Evolutionary conservation across 2,113 vertebrate genomes (phyloP).

Genomic region (Edolisoma coerulescens): DNA sequence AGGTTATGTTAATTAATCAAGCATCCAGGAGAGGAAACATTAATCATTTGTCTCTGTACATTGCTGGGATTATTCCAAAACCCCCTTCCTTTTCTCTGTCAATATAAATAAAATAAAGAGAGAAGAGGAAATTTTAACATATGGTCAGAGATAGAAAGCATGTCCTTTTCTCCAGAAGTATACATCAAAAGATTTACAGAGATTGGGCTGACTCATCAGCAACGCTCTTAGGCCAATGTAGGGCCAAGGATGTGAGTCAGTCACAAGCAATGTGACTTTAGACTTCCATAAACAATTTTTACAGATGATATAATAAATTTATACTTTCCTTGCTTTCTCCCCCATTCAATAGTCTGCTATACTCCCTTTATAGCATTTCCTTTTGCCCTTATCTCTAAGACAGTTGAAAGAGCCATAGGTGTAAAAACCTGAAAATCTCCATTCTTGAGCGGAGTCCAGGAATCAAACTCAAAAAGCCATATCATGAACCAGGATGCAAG

Average conservation of each 20-base stretch:
- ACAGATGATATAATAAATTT: background rate
- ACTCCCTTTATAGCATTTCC: background rate
- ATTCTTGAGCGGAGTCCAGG: background rate
- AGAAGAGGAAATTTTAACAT: background rate
- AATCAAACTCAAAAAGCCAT: background rate
- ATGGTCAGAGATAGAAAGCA: background rate
- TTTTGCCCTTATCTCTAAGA: background rate
- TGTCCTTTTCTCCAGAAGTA: background rate
- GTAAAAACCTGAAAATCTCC: background rate
- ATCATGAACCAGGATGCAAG: background rate
- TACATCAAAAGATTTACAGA: conserved; percentile 16
- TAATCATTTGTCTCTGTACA: conserved; percentile 20
- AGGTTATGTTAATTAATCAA: conserved; percentile 23
- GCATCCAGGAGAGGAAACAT: conserved; percentile 1
- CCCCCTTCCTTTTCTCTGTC: background rate
- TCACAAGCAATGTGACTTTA: background rate
- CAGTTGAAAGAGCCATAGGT: background rate
- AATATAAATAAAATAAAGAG: background rate
- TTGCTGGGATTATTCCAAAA: conserved; percentile 32
- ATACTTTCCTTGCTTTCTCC: background rate
- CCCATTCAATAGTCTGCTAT: background rate
- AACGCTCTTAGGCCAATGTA: background rate
- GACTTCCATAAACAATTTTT: background rate
- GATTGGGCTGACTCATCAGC: background rate
- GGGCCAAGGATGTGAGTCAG: background rate